Conservation (phyloP, 2,797 vertebrate species). For the Bucorvus abyssinicus region DNA sequence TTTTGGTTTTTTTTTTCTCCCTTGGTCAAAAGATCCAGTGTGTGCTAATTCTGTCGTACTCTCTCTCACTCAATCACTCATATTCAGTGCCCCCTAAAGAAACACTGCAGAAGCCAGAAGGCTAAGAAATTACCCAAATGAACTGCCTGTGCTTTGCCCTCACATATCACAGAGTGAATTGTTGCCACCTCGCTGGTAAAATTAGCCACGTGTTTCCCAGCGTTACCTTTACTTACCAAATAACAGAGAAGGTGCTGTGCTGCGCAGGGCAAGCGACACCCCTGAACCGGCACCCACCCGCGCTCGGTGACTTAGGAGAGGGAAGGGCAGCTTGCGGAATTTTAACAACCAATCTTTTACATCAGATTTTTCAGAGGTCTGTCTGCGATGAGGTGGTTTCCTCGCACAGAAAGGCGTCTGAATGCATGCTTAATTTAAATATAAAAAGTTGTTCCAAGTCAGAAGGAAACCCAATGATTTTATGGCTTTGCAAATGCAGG, state of each 20-base stretch:
- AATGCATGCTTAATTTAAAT: background rate
- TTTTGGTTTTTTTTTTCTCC: background rate
- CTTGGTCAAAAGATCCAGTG: constrained; percentile 75
- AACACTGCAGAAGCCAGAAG: constrained; percentile 71
- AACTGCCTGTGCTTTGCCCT: constrained; percentile 62
- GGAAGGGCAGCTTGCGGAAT: background rate
- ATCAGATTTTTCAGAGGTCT: background rate
- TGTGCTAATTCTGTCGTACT: constrained; percentile 69
- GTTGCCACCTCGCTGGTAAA: constrained; percentile 67
- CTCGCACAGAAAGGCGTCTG: background rate
- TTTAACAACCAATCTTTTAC: background rate
- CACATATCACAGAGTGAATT: constrained; percentile 51
- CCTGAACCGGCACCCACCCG: background rate
- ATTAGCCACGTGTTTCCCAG: constrained; percentile 50
- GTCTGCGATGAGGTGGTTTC: background rate
- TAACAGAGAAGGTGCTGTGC: constrained; percentile 39
- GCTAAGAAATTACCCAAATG: constrained; percentile 72
- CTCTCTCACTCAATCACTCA: constrained; percentile 72
- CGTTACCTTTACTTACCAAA: background rate
- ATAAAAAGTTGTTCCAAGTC: background rate
- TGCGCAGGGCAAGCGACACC: background rate
- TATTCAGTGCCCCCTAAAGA: constrained; percentile 68
- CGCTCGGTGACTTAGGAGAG: background rate
- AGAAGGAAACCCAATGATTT: background rate
- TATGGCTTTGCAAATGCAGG: background rate